A percentile compares a stretch with the other conserved stretches of the same genome.
These are phyloP conservation scores for Australoheros scitulus DNA, from an alignment of 2,113 vertebrate species.

Conservation along the genomic window DNA sequence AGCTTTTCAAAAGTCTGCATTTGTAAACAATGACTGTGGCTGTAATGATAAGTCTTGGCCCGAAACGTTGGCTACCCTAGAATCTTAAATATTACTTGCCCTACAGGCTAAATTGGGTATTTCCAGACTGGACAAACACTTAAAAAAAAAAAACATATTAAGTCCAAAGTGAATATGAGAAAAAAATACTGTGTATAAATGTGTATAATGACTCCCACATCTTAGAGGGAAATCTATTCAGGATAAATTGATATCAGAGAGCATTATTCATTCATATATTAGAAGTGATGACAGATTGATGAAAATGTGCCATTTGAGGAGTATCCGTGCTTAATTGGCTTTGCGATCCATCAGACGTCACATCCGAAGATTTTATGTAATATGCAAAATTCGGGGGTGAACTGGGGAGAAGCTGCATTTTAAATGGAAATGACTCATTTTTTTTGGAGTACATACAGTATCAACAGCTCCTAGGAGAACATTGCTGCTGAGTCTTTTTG, in stretches of 20 bases:
- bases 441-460: constrained; percentile 32
- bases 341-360: not conserved
- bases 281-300: constrained; percentile 50
- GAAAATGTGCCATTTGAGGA: constrained; percentile 45
- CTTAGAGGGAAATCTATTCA: constrained; percentile 7
- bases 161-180: not conserved
- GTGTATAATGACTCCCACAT: not conserved
- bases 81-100: not conserved
- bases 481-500: too few relatives aligned
- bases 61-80: not conserved
- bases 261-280: constrained; percentile 34
- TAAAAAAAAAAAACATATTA: not conserved
- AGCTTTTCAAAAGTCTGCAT: not conserved
- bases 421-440: constrained; percentile 42
- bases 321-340: constrained; percentile 39
- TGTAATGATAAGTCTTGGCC: not conserved
- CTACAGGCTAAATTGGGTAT: not conserved
- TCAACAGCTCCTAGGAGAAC: not conserved
- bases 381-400: constrained; percentile 48
- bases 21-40: not conserved
- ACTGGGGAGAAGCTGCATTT: constrained; percentile 20
- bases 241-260: constrained; percentile 20
- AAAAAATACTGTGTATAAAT: not conserved
- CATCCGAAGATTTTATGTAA: constrained; percentile 47
- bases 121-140: constrained; percentile 2